Conservation (phyloP, 2,888 invertebrate genomes). For the Aelia acuminata region DNA sequence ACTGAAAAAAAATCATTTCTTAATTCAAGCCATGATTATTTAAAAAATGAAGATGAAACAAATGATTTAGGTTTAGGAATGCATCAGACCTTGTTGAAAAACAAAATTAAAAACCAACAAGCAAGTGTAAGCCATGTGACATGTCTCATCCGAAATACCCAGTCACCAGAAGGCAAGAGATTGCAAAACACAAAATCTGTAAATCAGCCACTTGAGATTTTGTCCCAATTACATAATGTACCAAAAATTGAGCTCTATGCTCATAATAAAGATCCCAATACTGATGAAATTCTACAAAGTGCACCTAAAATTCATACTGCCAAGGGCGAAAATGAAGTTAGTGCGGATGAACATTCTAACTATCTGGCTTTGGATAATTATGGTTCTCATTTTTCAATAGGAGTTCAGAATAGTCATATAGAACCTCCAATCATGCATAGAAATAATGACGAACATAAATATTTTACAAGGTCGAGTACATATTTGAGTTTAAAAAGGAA, state of each 20-base stretch:
- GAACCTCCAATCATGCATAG: not conserved
- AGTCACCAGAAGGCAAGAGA: not conserved
- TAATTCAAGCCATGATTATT: not conserved
- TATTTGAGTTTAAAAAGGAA: constrained; percentile 17
- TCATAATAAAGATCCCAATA: not conserved
- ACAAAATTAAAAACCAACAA: not conserved
- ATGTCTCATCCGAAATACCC: not conserved
- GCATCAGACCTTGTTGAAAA: not conserved
- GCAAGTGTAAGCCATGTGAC: constrained; percentile 13
- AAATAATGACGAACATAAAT: not conserved
- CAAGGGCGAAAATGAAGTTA: not conserved
- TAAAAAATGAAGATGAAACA: not conserved
- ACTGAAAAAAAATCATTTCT: not conserved
- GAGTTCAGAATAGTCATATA: not conserved
- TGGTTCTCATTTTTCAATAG: not conserved
- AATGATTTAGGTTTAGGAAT: not conserved
- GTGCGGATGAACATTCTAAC: not conserved
- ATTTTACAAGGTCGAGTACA: not conserved
- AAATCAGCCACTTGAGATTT: not conserved
- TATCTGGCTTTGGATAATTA: not conserved
- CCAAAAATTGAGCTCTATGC: not conserved
- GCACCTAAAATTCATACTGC: not conserved
- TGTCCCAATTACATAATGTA: not conserved
- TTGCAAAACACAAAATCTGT: too few relatives aligned
- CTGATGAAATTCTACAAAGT: not conserved